A percentile compares a stretch with the other conserved stretches of the same genome.
Conservation (phyloP, 2,888 invertebrate species). For the Lepidocyrtinus sp. region DNA sequence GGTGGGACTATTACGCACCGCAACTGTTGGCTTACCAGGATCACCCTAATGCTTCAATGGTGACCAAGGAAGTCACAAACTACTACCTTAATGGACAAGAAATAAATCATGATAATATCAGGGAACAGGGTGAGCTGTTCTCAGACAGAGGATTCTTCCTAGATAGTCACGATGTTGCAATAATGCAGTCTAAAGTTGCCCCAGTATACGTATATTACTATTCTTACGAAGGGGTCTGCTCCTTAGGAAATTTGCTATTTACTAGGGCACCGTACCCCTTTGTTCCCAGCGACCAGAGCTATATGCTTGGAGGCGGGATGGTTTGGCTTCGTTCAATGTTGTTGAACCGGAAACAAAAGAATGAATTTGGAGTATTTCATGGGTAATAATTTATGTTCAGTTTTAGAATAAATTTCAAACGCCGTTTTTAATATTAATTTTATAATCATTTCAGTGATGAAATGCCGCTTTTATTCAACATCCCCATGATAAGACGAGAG, state of each 20-base stretch:
- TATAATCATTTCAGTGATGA: slow-evolving; percentile 33
- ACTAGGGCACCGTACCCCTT: slow-evolving; percentile 31
- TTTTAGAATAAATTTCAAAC: too few species aligned
- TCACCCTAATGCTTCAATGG: background rate
- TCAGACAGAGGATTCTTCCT: slow-evolving; percentile 47
- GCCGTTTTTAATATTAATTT: background rate
- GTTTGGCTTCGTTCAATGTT: background rate
- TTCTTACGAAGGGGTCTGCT: slow-evolving; percentile 48
- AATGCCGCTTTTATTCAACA: slow-evolving; percentile 38
- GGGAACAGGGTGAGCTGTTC: slow-evolving; percentile 13
- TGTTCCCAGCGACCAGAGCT: slow-evolving; percentile 13
- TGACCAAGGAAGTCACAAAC: slow-evolving; percentile 9
- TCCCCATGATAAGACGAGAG: slow-evolving; percentile 33
- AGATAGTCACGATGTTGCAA: slow-evolving; percentile 40
- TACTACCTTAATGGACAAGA: slow-evolving; percentile 31
- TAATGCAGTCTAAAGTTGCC: slow-evolving; percentile 33
- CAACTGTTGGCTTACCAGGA: slow-evolving; percentile 28
- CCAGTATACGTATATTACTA: slow-evolving; percentile 55
- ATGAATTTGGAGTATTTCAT: slow-evolving; percentile 25
- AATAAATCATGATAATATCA: slow-evolving; percentile 4
- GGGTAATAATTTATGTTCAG: slow-evolving; percentile 16
- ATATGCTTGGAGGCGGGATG: background rate
- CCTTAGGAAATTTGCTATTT: slow-evolving; percentile 52
- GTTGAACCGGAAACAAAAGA: background rate
- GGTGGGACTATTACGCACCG: slow-evolving; percentile 45